Evolutionary conservation across 2,888 invertebrate genomes (phyloP).

Genomic region (Noctua pronuba): DNA sequence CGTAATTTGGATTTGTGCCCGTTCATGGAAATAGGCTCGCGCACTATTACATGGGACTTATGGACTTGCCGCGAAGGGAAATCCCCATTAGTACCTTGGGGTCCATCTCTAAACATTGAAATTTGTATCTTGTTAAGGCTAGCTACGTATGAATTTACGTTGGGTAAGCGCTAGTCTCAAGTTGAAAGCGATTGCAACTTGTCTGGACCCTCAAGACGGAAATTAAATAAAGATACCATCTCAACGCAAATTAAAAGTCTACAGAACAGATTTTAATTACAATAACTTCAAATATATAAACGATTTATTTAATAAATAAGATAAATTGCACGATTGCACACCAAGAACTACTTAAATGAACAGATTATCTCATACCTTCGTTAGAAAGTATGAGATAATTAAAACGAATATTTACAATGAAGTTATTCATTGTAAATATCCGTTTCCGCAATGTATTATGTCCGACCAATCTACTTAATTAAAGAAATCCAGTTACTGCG

Average conservation of each 20-base stretch:
- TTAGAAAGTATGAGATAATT: too few relatives aligned
- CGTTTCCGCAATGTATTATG: conserved; percentile 32
- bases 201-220: background rate
- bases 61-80: too few relatives aligned
- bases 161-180: background rate
- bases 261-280: background rate
- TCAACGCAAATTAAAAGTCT: background rate
- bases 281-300: conserved; percentile 2
- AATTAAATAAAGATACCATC: conserved; percentile 11
- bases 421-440: conserved; percentile 53
- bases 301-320: conserved; percentile 15
- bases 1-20: background rate
- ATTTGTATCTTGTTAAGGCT: background rate
- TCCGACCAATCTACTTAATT: conserved; percentile 29
- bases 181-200: background rate
- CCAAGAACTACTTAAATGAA: conserved; percentile 18
- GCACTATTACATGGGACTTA: background rate
- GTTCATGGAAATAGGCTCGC: background rate
- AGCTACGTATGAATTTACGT: background rate
- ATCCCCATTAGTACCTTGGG: too few relatives aligned
- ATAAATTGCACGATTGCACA: conserved; percentile 42
- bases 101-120: background rate
- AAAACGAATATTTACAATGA: too few relatives aligned
- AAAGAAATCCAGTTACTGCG: conserved; percentile 17
- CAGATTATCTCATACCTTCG: conserved; percentile 58